These are phyloP conservation scores for Periophthalmus modestus DNA, from an alignment of 2,113 vertebrate species.

Conservation along the genomic window DNA sequence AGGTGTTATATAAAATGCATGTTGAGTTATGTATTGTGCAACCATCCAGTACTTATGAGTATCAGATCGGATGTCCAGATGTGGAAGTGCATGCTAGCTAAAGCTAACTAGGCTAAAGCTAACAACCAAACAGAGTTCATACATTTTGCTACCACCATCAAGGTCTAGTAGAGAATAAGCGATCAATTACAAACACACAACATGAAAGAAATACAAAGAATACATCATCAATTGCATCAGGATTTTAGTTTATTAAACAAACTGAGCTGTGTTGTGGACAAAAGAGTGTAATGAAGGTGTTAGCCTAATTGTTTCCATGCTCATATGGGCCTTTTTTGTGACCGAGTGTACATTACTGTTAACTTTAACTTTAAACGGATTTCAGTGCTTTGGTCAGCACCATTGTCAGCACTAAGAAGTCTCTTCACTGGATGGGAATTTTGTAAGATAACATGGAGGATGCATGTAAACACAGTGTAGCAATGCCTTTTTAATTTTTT, in stretches of 20 bases:
- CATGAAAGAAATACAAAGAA: not conserved
- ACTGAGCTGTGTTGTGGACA: slow-evolving; percentile 25
- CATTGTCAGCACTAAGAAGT: no score
- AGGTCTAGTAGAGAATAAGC: not conserved
- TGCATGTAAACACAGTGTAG: not conserved
- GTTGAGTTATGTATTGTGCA: no score
- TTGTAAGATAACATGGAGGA: not conserved
- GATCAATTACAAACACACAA: not conserved
- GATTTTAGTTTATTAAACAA: not conserved
- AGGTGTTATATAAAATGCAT: accelerated
- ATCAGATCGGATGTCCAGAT: slow-evolving; percentile 18
- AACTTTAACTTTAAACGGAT: not conserved
- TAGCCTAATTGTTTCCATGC: not conserved
- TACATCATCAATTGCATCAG: not conserved
- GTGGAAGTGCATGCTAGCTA: slow-evolving; percentile 39
- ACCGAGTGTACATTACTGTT: not conserved
- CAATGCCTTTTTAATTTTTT: not conserved
- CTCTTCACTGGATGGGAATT: not conserved
- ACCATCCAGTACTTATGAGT: not conserved
- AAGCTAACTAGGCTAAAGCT: slow-evolving; percentile 36
- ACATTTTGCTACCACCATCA: not conserved
- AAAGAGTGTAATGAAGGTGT: slow-evolving; percentile 5
- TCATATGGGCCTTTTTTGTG: not conserved
- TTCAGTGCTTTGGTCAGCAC: not conserved
- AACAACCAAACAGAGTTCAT: slow-evolving; percentile 14